Base-by-base conservation (phyloP, 1,140 invertebrate genomes). In the Heliconius hermathena region DNA sequence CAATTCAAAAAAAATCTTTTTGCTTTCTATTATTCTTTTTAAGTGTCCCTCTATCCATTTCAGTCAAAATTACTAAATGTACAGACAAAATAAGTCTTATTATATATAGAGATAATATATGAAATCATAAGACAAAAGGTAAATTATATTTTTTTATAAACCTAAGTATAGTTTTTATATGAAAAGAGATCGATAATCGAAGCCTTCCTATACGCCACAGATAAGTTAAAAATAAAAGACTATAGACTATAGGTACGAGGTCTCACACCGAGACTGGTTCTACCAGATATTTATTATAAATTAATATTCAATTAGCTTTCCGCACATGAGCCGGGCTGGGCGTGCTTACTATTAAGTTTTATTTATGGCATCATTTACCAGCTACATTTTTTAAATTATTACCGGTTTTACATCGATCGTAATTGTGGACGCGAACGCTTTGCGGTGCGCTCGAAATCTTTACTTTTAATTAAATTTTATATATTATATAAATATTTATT, bases 241-340 rank as follows among this genome's bases (percentile, higher is more conserved):
- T 18, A 74, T 74, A 73, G 52, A 8, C 38, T 22, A 74, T 74
- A 73, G 71, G 49, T 76, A 76, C 72, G n/a, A 72, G 29, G 36
- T 72, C 38, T 66, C 60, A 66, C 29, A 72, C 71, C 33, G 36
- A 89, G 85, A 93, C 85, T 90, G 74, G 91, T 90, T 87, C 83
- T 81, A 89, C 88, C 87, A 91, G 93, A 94, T 46, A 46, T 94
- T 94, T 93, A 92, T 92, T 90, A 89, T 90, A 87, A 92, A 93
- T 94, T 94, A 94, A 94, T 93, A 94, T 93, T 93, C 93, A 93
- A 93, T 94, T 94, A 93, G 90, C 92, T 94, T 93, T 94, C 93
- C 90, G 91, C 91, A 94, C 92, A 94, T 94, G 93, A 92, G 88
- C 85, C 70, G 46, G 84, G 87, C 82, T 91, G 88, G 91, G 90